These are phyloP conservation scores for Uria aalge DNA, from an alignment of 2,113 vertebrate species.

Conservation along the genomic window DNA sequence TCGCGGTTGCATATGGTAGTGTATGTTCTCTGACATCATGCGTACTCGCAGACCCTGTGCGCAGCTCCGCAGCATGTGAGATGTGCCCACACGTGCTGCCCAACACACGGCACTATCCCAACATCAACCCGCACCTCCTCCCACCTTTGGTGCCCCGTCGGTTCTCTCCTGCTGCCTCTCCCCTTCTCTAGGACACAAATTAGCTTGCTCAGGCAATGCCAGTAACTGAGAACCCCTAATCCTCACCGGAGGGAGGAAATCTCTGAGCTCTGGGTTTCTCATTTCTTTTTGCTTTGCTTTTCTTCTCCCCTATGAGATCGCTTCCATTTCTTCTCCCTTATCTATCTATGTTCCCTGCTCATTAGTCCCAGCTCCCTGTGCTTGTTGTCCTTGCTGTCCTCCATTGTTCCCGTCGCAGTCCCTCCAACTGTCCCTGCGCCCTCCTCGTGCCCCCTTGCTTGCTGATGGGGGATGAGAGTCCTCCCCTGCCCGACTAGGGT, in stretches of 20 bases:
- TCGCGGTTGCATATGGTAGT: neutral
- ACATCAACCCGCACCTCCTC: neutral
- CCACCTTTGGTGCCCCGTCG: neutral
- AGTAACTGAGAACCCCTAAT: constrained; percentile 14
- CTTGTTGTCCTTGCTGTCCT: neutral
- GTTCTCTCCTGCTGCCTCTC: neutral
- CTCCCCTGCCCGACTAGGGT: neutral
- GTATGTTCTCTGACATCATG: constrained; percentile 27
- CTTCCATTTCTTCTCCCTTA: neutral
- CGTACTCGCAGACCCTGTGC: neutral
- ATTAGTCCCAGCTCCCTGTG: rapidly evolving
- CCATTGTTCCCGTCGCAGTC: neutral
- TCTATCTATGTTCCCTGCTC: neutral
- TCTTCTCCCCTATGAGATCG: neutral
- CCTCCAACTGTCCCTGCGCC: rapidly evolving
- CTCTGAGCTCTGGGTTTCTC: neutral
- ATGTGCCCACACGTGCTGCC: neutral
- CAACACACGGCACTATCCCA: neutral
- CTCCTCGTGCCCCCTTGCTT: neutral
- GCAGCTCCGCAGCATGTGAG: neutral
- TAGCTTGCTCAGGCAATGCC: constrained; percentile 4
- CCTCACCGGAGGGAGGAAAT: neutral
- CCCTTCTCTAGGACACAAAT: neutral
- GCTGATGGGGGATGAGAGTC: neutral
- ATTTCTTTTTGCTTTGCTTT: neutral